Evolutionary conservation across 2,888 invertebrate genomes (phyloP), one percentile per base, ranked within the genome.

Genomic region (Synanthedon myopaeformis): DNA sequence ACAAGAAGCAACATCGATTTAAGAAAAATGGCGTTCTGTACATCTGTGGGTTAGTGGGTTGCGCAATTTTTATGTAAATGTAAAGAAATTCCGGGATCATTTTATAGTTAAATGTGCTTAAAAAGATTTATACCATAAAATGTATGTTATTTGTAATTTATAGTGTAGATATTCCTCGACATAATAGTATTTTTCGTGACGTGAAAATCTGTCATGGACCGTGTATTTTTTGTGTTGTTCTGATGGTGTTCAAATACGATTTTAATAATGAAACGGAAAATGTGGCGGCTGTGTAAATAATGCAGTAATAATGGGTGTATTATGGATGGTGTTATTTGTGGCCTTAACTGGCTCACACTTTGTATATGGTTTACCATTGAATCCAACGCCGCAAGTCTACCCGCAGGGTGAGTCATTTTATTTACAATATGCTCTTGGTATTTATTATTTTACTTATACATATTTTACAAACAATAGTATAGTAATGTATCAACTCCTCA

Each of bases 1-100:
- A 19, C 23, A 49, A 23, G 28, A n/a, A 61, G 70, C 65, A 82
- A 74, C 76, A 76, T 69, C 63, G 57, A 69, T 65, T 67, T 66
- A 35, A 72, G 69, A 79, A 85, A 83, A 83, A 86, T 86, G 82
- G 86, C 77, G 87, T 84, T 83, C 75, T 70, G 67, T 81, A 82
- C 84, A 86, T 85, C 83, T 86, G 85, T 77, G 76, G 83, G 82
- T 86, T 87, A 86, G 85, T 77, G 76, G 83, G 82, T 86, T 87
- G 87, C 87, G 87, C 87, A 87, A 87, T 86, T 86, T 85, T 76
- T 74, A 79, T 80, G 78, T 85, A 85, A 85, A 84, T 82, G 76
- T 79, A 74, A 75, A 74, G 71, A 69, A 77, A 82, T 78, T 76
- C 72, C 73, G 70, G 64, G 72, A 67, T 63, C 63, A 74, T 74